These are phyloP conservation scores for Tetragnatha montana DNA, from an alignment of 2,888 invertebrate genomes.

Conservation along the genomic window DNA sequence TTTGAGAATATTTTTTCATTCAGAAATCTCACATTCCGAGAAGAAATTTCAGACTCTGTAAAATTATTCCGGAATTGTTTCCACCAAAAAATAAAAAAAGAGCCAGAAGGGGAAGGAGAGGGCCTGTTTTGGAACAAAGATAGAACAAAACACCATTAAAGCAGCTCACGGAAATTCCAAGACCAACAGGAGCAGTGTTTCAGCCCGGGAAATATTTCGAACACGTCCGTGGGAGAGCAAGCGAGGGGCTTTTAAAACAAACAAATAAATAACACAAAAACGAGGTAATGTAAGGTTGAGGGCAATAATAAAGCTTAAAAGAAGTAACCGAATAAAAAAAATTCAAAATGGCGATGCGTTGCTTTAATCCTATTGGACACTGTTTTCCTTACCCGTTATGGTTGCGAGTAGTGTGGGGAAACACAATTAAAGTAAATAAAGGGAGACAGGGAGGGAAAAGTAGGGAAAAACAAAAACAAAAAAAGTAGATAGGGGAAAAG, in stretches of 20 bases:
- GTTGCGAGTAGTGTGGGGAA: slow-evolving; percentile 8
- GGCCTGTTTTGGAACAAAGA: background rate
- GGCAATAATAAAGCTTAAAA: slow-evolving; percentile 27
- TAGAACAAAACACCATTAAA: slow-evolving; percentile 2
- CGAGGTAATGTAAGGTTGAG: slow-evolving; percentile 9
- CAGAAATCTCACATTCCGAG: background rate
- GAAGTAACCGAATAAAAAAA: slow-evolving; percentile 14
- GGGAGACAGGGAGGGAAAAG: slow-evolving; percentile 2
- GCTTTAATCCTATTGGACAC: slow-evolving; percentile 56
- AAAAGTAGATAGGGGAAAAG: background rate
- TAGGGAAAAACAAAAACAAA: slow-evolving; percentile 27
- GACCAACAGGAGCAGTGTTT: background rate
- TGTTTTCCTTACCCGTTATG: slow-evolving; percentile 39
- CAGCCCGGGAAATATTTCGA: slow-evolving; percentile 38
- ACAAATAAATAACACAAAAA: slow-evolving; percentile 29
- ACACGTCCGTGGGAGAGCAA: slow-evolving; percentile 29
- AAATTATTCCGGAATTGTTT: background rate
- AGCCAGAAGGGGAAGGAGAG: background rate
- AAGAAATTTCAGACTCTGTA: background rate
- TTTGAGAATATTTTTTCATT: no score
- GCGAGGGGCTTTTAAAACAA: slow-evolving; percentile 16
- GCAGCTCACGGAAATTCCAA: background rate
- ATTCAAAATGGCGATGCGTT: slow-evolving; percentile 17
- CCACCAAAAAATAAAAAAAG: background rate
- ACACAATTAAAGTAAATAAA: slow-evolving; percentile 62